Conservation (phyloP, 2,888 invertebrate species). For the Drosophila flavopinicola region DNA sequence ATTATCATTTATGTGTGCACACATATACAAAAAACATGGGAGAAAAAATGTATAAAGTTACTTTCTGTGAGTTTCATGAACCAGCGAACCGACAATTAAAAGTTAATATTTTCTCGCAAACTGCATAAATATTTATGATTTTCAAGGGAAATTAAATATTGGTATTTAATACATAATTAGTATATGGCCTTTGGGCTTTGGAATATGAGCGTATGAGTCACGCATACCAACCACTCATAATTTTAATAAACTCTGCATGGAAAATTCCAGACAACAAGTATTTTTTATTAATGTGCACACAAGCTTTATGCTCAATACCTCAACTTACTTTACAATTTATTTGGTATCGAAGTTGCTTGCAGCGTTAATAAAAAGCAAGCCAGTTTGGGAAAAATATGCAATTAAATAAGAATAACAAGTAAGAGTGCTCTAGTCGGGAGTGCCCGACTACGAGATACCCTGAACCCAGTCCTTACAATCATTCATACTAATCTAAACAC, state of each 20-base stretch:
- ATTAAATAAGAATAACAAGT: not conserved
- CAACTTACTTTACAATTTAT: not conserved
- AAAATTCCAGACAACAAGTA: constrained; percentile 13
- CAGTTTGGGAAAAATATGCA: not conserved
- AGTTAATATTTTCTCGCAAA: constrained; percentile 47
- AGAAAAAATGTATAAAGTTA: not conserved
- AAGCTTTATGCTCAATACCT: not conserved
- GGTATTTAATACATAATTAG: constrained; percentile 57
- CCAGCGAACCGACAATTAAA: constrained; percentile 40
- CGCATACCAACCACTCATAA: constrained; percentile 12
- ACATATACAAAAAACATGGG: not conserved
- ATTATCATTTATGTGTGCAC: constrained; percentile 8
- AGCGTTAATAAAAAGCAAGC: not conserved
- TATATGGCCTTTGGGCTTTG: constrained; percentile 16
- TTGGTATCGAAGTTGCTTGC: not conserved
- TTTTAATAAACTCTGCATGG: constrained; percentile 52
- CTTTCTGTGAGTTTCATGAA: constrained; percentile 11
- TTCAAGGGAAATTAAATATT: constrained; percentile 30
- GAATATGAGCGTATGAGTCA: not conserved
- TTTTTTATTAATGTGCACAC: not conserved
- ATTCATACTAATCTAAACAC: no score
- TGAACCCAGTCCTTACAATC: no score
- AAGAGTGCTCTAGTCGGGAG: no score
- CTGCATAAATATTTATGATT: constrained; percentile 45
- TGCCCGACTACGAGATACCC: no score